phyloP scores from a whole-genome alignment of 2,113 vertebrate genomes.

The Hemiscyllium ocellatum region DNA sequence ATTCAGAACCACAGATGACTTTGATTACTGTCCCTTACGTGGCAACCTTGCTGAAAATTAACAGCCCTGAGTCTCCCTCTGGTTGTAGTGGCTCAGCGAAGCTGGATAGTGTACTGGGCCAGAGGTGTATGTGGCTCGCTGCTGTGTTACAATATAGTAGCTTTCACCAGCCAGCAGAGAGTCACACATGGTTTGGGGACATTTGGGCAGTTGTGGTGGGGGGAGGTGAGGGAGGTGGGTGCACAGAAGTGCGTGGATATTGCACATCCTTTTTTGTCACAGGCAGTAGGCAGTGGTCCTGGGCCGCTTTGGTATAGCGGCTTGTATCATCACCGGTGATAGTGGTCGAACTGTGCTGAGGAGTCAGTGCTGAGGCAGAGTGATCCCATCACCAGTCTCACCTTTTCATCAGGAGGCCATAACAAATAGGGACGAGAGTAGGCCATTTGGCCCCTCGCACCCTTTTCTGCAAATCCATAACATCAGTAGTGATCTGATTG shows the following conservation, averaged over 20 bases:
- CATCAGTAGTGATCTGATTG: background rate
- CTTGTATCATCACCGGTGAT: background rate
- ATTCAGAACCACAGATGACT: background rate
- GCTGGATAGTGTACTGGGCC: background rate
- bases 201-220: background rate
- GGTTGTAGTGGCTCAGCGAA: background rate
- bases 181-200: background rate
- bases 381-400: background rate
- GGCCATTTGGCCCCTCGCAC: background rate
- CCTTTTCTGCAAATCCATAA: background rate
- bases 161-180: background rate
- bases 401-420: background rate
- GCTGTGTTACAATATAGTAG: background rate
- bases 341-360: background rate
- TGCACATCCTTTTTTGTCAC: background rate
- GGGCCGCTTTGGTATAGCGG: background rate
- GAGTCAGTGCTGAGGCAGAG: background rate
- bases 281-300: background rate
- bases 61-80: constrained; percentile 35
- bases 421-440: background rate
- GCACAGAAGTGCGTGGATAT: background rate
- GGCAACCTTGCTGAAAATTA: constrained; percentile 30
- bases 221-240: background rate
- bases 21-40: constrained; percentile 29
- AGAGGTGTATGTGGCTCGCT: background rate